phyloP scores from a whole-genome alignment of 2,113 vertebrate species.

The Anguilla rostrata region DNA sequence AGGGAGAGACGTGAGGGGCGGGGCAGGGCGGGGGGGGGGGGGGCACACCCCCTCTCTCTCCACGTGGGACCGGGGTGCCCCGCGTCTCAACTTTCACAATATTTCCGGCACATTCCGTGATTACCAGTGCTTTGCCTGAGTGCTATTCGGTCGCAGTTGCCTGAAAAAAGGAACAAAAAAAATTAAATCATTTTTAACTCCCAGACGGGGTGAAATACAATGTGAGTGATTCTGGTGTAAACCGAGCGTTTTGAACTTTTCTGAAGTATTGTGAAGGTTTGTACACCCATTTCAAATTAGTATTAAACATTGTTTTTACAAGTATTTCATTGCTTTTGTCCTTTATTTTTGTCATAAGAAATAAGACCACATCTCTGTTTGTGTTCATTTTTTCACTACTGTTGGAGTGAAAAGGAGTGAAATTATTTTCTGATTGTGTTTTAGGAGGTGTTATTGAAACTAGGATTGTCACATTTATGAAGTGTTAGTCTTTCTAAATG shows the following conservation, averaged over 20 bases:
- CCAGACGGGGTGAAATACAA: not conserved
- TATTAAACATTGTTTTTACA: slow-evolving; percentile 65
- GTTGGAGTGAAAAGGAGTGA: not conserved
- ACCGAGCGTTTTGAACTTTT: slow-evolving; percentile 33
- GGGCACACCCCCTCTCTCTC: not conserved
- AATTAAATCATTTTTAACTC: not conserved
- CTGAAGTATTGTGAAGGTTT: slow-evolving; percentile 47
- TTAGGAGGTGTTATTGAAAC: not conserved
- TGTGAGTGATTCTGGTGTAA: slow-evolving; percentile 26
- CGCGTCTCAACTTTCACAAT: slow-evolving; percentile 22
- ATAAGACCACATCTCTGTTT: slow-evolving; percentile 17
- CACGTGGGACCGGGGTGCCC: not conserved
- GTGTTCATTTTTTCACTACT: not conserved
- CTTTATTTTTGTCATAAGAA: slow-evolving; percentile 56
- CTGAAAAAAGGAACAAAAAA: slow-evolving; percentile 22
- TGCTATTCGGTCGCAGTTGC: slow-evolving; percentile 33
- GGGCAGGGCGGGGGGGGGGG: too few species aligned
- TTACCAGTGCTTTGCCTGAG: slow-evolving; percentile 33
- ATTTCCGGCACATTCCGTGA: not conserved
- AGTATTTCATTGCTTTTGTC: slow-evolving; percentile 53
- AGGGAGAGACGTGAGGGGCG: not conserved
- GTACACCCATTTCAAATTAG: slow-evolving; percentile 58
- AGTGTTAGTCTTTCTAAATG: not conserved
- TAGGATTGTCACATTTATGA: not conserved
- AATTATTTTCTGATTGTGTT: not conserved